A percentile compares a stretch with the other conserved stretches of the same genome.
phyloP scores from a whole-genome alignment of 1,140 invertebrate species.

The Musca vetustissima region DNA sequence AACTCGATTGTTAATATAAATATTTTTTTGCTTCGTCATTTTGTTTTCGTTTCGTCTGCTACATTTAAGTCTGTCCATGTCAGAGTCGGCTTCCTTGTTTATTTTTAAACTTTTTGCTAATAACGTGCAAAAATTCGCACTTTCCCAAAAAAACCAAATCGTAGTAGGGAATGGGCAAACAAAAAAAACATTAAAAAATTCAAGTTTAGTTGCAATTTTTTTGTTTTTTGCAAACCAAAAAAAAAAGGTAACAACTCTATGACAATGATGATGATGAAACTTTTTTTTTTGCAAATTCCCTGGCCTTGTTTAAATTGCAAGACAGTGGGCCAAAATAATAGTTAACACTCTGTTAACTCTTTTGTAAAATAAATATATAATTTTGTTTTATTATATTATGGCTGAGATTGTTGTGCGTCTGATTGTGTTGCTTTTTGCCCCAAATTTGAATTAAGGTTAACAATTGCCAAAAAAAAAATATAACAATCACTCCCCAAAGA shows the following conservation, averaged over 20 bases:
- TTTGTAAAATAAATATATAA: no score
- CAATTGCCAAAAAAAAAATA: no score
- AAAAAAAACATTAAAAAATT: not conserved
- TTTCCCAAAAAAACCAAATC: not conserved
- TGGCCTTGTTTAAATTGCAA: not conserved
- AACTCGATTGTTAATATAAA: not conserved
- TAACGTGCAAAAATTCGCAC: constrained; percentile 22
- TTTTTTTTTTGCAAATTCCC: constrained; percentile 17
- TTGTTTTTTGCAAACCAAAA: not conserved
- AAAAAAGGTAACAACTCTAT: constrained; percentile 5
- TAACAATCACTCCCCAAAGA: no score
- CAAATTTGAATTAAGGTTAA: constrained; percentile 12
- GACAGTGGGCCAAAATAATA: not conserved
- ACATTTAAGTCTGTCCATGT: no score
- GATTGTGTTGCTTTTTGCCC: constrained; percentile 1
- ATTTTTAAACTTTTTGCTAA: not conserved
- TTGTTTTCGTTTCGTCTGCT: no score
- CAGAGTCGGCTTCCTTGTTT: not conserved
- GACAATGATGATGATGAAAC: no score
- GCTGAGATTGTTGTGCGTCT: not conserved
- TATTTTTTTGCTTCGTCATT: not conserved
- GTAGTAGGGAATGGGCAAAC: no score
- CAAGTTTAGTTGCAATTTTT: not conserved
- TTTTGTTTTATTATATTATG: not conserved
- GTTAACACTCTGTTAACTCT: not conserved